Conservation (phyloP, 2,888 invertebrate genomes). For the Mechanitis mazaeus region DNA sequence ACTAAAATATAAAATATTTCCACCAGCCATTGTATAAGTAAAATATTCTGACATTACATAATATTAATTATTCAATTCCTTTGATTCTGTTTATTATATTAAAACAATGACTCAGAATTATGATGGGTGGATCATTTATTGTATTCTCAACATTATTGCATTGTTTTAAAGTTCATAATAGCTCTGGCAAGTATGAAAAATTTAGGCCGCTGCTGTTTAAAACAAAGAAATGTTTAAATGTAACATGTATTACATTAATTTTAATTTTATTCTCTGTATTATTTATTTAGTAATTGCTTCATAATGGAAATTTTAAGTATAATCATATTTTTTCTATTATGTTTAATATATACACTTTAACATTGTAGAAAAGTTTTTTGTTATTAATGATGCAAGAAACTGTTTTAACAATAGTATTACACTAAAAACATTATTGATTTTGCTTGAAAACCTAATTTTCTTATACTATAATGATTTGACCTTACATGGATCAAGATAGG, state of each 20-base stretch:
- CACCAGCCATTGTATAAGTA: neutral
- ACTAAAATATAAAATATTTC: neutral
- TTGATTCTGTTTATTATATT: neutral
- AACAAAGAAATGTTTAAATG: neutral
- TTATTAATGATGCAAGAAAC: too few species aligned
- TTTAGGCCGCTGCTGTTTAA: neutral
- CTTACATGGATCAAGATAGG: too few species aligned
- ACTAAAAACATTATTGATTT: too few species aligned
- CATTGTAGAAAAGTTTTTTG: too few species aligned
- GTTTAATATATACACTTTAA: too few species aligned
- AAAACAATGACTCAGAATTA: neutral
- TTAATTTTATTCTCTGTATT: neutral
- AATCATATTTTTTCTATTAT: too few species aligned
- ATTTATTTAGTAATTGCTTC: neutral
- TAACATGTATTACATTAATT: neutral
- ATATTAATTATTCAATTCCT: neutral
- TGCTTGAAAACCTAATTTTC: too few species aligned
- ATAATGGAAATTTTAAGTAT: too few species aligned
- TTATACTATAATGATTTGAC: too few species aligned
- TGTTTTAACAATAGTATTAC: too few species aligned
- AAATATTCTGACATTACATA: conserved; percentile 3
- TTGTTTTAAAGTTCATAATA: neutral
- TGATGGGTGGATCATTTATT: conserved; percentile 1
- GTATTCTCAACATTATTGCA: neutral
- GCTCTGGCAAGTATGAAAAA: neutral